These are phyloP conservation scores for Berghia stephanieae DNA, from an alignment of 1,140 invertebrate species.

Conservation along the genomic window DNA sequence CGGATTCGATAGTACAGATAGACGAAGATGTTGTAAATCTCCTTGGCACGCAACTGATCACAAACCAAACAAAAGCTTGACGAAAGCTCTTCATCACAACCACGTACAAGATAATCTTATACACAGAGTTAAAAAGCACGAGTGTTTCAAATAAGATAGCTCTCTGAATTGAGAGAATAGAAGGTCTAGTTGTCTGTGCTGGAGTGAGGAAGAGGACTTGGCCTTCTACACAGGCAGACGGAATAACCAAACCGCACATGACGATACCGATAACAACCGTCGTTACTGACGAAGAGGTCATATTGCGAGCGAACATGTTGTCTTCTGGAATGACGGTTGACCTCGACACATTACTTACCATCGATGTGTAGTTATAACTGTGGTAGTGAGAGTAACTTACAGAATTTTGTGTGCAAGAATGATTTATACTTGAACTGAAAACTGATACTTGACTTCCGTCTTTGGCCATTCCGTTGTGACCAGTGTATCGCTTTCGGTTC, in stretches of 20 bases:
- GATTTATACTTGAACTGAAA: no score
- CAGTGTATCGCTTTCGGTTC: background rate
- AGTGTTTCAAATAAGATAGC: conserved; percentile 24
- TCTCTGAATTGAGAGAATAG: background rate
- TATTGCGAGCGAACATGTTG: background rate
- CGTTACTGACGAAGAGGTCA: background rate
- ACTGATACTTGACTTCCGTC: no score
- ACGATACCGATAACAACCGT: conserved; percentile 1
- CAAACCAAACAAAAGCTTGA: conserved; percentile 17
- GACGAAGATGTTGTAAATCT: no score
- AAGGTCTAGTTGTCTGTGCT: background rate
- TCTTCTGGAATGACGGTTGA: background rate
- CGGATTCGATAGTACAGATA: no score
- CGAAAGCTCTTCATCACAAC: conserved; percentile 19
- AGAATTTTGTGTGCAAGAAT: background rate
- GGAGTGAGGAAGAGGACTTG: conserved; percentile 1
- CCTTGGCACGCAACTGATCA: no score
- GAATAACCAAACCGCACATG: background rate
- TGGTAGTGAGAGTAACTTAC: background rate
- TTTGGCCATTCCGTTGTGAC: background rate
- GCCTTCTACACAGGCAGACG: conserved; percentile 1
- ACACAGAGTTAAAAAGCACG: conserved; percentile 10
- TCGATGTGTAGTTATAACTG: background rate
- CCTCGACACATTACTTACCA: background rate
- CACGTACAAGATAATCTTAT: conserved; percentile 10